Evolutionary conservation across 1,140 invertebrate genomes (phyloP).

Genomic region (Megathymus violae): DNA sequence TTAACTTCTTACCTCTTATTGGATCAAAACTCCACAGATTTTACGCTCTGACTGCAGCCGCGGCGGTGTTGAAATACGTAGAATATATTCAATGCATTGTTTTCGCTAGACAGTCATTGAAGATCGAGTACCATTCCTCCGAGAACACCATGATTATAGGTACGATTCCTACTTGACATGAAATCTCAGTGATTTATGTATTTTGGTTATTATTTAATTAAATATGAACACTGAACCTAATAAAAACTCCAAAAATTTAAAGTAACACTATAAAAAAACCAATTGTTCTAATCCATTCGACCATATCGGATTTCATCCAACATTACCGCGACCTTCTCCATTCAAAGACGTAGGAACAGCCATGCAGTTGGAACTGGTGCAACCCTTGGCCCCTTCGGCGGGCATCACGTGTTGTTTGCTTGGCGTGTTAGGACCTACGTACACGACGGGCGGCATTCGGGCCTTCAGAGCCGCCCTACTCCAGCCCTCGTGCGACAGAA

Average conservation of each 20-base stretch:
- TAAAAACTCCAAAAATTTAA: too few species aligned
- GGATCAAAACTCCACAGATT: conserved; percentile 86
- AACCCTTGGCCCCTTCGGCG: conserved; percentile 66
- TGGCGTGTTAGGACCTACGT: conserved; percentile 90
- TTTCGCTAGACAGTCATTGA: conserved; percentile 91
- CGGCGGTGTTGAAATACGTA: conserved; percentile 93
- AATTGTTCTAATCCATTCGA: too few species aligned
- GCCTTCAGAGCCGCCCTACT: conserved; percentile 91
- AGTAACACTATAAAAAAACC: too few species aligned
- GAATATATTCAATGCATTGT: conserved; percentile 91
- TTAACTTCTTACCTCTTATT: too few species aligned
- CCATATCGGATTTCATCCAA: too few species aligned
- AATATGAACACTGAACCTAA: too few species aligned
- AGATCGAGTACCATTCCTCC: conserved; percentile 91
- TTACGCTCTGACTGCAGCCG: conserved; percentile 91
- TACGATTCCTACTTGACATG: too few species aligned
- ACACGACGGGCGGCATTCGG: conserved; percentile 90
- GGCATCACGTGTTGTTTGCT: conserved; percentile 85
- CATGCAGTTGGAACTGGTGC: conserved; percentile 89
- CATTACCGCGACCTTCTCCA: conserved; percentile 18
- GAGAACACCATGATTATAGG: conserved; percentile 94
- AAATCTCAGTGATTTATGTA: too few species aligned
- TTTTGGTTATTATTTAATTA: too few species aligned
- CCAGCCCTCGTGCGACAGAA: conserved; percentile 89
- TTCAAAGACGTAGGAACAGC: conserved; percentile 87